phyloP scores from a whole-genome alignment of 2,113 vertebrate species.

The Ictalurus punctatus region DNA sequence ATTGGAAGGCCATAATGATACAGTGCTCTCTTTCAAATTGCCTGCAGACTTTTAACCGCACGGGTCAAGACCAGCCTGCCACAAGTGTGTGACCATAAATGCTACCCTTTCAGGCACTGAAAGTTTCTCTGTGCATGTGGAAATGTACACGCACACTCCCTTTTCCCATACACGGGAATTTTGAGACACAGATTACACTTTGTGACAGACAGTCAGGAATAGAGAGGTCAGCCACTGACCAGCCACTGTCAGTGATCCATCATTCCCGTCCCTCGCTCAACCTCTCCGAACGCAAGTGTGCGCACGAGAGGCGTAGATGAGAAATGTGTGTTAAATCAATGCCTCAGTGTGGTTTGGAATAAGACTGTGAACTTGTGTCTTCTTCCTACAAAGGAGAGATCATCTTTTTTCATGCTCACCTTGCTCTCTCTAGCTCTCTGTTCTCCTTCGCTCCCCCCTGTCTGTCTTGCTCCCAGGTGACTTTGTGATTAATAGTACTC shows the following conservation, averaged over 20 bases:
- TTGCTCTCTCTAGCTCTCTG: slow-evolving; percentile 33
- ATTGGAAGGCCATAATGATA: slow-evolving; percentile 47
- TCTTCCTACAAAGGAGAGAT: slow-evolving; percentile 30
- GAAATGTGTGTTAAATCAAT: slow-evolving; percentile 30
- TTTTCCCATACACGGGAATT: slow-evolving; percentile 16
- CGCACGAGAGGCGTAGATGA: background rate
- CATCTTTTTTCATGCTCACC: slow-evolving; percentile 39
- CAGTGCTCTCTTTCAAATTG: slow-evolving; percentile 44
- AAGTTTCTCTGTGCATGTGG: slow-evolving; percentile 16
- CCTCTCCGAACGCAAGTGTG: background rate
- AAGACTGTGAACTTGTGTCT: slow-evolving; percentile 29
- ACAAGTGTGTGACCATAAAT: slow-evolving; percentile 42
- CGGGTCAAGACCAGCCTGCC: slow-evolving; percentile 38
- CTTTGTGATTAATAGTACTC: slow-evolving; percentile 76
- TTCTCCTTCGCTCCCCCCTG: slow-evolving; percentile 28
- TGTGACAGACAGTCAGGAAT: slow-evolving; percentile 42
- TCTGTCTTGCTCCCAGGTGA: slow-evolving; percentile 50
- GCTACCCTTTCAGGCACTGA: slow-evolving; percentile 28
- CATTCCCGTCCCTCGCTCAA: slow-evolving; percentile 12
- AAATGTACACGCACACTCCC: slow-evolving; percentile 32
- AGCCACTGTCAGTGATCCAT: slow-evolving; percentile 42
- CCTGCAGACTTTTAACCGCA: slow-evolving; percentile 43
- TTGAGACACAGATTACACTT: slow-evolving; percentile 40
- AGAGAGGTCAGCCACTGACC: slow-evolving; percentile 45
- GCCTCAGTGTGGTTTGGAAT: slow-evolving; percentile 42